Evolutionary conservation across 2,888 invertebrate genomes (phyloP), one percentile per base, ranked within the genome.

Genomic region (Drosophila borealis): DNA sequence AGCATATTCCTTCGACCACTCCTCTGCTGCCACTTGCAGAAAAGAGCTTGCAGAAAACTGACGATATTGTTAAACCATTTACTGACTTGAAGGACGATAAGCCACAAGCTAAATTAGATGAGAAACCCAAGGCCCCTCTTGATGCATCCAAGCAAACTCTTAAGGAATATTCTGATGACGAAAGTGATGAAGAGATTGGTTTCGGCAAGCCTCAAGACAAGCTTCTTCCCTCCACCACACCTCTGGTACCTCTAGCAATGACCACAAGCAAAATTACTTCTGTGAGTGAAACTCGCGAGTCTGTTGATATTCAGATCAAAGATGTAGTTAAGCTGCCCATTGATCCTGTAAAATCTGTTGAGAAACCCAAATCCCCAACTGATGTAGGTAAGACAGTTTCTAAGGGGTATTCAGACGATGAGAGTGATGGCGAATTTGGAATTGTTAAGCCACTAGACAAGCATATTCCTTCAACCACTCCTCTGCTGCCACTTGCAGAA

Each of bases 101-200:
- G 13, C 42, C 42, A 42, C 17, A 17, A 11, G 2, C 19, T 13
- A 25, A 25, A 25, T 42, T 21, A 21, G 42, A 42, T 42, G 42
- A 11, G 11, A 19, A 42, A 5, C 42, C 42, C 19, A 42, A 42
- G 19, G 5, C 19, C 11, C 42, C 42, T 11, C 1, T 42, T 14
- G 42, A 21, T 42, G 10, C 17, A 42, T 42, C 42, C 9, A 42
- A 42, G 9, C 19, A 19, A 11, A 21, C 42, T 42, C 13, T 11
- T 1, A 42, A 19, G 19, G 19, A 19, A 9, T 42, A 42, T 13
- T 42, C 42, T 19, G 42, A 42, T 14, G 42, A 42, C 5, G 42
- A 42, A 42, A 42, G 42, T 10, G 42, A 42, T 42, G 42, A 42
- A 6, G 42, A 42, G 42, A 42, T 14, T 17, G 21, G 42, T 11